A percentile compares a stretch with the other conserved stretches of the same genome.
These are phyloP conservation scores for Ophthalmotilapia sp. DNA, from an alignment of 2,113 vertebrate genomes.

Conservation along the genomic window DNA sequence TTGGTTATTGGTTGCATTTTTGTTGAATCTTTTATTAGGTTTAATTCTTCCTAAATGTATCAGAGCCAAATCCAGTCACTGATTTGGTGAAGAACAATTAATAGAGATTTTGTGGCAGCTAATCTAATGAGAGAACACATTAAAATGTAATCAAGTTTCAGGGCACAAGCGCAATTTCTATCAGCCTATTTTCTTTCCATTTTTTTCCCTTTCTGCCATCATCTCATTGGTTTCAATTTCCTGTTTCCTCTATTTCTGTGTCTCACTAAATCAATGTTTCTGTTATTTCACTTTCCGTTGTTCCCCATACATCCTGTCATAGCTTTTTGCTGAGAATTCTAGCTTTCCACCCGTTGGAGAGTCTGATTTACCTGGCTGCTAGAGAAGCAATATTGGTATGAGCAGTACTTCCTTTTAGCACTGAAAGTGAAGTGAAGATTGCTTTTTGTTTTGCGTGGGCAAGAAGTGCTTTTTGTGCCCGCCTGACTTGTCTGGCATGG, in stretches of 20 bases:
- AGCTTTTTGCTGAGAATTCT: background rate
- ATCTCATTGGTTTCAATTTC: conserved; percentile 1
- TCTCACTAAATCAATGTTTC: background rate
- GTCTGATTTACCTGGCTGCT: background rate
- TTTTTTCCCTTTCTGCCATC: background rate
- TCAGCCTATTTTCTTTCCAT: background rate
- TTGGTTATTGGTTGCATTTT: background rate
- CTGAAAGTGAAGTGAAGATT: background rate
- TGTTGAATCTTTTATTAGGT: background rate
- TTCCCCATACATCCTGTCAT: background rate
- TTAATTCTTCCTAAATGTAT: background rate
- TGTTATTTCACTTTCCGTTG: background rate
- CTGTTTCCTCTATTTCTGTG: background rate
- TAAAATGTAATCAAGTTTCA: background rate
- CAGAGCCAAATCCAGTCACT: background rate
- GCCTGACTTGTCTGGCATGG: background rate
- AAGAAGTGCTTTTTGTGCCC: background rate
- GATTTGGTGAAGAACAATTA: background rate
- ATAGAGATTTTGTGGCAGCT: background rate
- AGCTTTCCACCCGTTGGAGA: background rate
- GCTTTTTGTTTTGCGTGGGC: background rate
- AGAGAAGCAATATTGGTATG: background rate
- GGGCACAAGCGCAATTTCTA: background rate
- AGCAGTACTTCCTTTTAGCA: background rate
- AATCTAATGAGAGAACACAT: background rate